Percentiles rank a stretch among this genome's conserved stretches.
phyloP scores from a whole-genome alignment of 2,888 invertebrate genomes.

The Ophion ventricosus region DNA sequence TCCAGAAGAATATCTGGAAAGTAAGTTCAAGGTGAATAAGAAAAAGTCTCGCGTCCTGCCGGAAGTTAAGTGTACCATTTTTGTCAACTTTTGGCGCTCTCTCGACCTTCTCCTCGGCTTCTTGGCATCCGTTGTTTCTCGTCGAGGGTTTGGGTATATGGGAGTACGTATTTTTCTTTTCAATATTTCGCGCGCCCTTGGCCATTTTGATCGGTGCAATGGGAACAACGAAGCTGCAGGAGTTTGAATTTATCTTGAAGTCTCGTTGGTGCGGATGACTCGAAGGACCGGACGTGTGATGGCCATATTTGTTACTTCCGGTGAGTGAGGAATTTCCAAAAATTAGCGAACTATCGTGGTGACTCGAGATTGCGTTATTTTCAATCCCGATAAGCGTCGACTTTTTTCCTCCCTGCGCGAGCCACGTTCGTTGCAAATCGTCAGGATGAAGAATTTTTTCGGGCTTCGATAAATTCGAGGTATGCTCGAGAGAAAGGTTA shows the following conservation, averaged over 20 bases:
- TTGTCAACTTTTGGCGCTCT: slow-evolving; percentile 34
- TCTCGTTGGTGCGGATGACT: slow-evolving; percentile 54
- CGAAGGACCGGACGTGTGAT: slow-evolving; percentile 4
- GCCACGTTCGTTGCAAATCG: slow-evolving; percentile 10
- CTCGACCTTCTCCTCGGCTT: slow-evolving; percentile 18
- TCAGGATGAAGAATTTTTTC: not conserved
- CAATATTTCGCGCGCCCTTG: slow-evolving; percentile 25
- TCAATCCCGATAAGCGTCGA: too few relatives aligned
- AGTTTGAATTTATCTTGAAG: slow-evolving; percentile 69
- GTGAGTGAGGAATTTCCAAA: too few relatives aligned
- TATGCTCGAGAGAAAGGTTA: not conserved
- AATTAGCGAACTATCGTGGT: too few relatives aligned
- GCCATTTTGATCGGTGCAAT: slow-evolving; percentile 47
- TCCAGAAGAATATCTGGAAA: too few relatives aligned
- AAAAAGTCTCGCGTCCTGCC: too few relatives aligned
- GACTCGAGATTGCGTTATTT: too few relatives aligned
- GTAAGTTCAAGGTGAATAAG: too few relatives aligned
- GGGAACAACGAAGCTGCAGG: slow-evolving; percentile 72
- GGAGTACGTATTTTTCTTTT: slow-evolving; percentile 52
- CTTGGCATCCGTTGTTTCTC: slow-evolving; percentile 20
- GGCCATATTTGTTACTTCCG: too few relatives aligned
- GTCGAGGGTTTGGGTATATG: slow-evolving; percentile 63
- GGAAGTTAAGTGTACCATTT: slow-evolving; percentile 44
- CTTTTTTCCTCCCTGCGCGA: too few relatives aligned
- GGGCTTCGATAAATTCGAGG: not conserved